Conservation (phyloP, 2,797 vertebrate species). For the Leptoclinus maculatus region DNA sequence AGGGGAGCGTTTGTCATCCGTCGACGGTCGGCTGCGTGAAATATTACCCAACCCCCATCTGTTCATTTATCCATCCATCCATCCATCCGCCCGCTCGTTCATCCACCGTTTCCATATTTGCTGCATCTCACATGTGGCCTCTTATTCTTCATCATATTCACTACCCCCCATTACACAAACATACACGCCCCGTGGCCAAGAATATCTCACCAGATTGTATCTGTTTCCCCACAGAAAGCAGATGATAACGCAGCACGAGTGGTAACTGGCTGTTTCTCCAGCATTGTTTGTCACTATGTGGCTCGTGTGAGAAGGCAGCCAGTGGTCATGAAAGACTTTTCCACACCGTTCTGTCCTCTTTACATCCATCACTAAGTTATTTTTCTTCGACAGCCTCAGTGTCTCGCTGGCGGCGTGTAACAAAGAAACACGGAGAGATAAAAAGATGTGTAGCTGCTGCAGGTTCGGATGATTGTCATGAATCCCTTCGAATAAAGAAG, state of each 20-base stretch:
- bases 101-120: conserved; percentile 6
- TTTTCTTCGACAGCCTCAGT: conserved; percentile 17
- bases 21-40: conserved; percentile 94
- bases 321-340: conserved; percentile 6
- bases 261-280: conserved; percentile 27
- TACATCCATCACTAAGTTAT: conserved; percentile 41
- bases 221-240: conserved; percentile 24
- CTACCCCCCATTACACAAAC: not conserved
- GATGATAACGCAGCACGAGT: conserved; percentile 16
- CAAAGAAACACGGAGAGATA: not conserved
- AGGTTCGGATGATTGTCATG: not conserved
- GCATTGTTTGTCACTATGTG: conserved; percentile 67
- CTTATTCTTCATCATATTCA: conserved; percentile 21
- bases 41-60: conserved; percentile 30
- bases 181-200: not conserved
- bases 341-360: not conserved
- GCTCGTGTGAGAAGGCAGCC: conserved; percentile 35
- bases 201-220: conserved; percentile 15
- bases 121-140: conserved; percentile 26
- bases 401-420: not conserved
- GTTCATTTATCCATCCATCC: conserved; percentile 30
- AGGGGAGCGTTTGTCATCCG: conserved; percentile 98
- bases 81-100: not conserved
- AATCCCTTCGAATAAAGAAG: not conserved
- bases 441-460: not conserved